A percentile compares a stretch with the other conserved stretches of the same genome.
Conservation (phyloP, 2,797 vertebrate species). For the Phalloptychus januarius region DNA sequence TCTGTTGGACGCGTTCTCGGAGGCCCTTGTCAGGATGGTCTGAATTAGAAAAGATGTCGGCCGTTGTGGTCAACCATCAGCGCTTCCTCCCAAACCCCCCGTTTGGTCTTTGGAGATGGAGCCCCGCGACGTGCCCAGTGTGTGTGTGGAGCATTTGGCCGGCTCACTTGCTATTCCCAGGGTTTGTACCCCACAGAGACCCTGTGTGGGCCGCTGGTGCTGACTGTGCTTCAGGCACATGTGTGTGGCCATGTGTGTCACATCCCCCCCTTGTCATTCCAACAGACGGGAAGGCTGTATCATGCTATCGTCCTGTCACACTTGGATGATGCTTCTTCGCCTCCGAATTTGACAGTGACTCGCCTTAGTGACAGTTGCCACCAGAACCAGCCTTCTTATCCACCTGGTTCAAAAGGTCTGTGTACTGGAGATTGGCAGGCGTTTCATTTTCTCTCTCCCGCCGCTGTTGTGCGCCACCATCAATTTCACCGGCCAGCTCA, state of each 20-base stretch:
- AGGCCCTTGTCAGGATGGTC: conserved; percentile 62
- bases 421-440: conserved; percentile 67
- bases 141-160: conserved; percentile 58
- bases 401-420: conserved; percentile 76
- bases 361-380: conserved; percentile 75
- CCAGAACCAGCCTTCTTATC: conserved; percentile 74
- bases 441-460: conserved; percentile 54
- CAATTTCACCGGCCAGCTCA: conserved; percentile 45
- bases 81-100: conserved; percentile 29
- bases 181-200: conserved; percentile 65
- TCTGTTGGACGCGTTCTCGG: conserved; percentile 68
- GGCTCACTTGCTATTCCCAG: conserved; percentile 51
- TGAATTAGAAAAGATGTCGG: conserved; percentile 55
- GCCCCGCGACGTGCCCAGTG: conserved; percentile 38
- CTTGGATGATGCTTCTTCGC: conserved; percentile 73
- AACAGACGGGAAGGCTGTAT: conserved; percentile 78
- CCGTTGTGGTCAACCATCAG: conserved; percentile 37
- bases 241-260: conserved; percentile 76
- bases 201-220: conserved; percentile 74
- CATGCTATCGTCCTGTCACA: conserved; percentile 78
- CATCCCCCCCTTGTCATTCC: conserved; percentile 70
- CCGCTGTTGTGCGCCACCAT: conserved; percentile 53
- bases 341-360: conserved; percentile 71
- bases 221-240: conserved; percentile 71
- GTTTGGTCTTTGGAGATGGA: conserved; percentile 46